Conservation (phyloP, 2,113 vertebrate genomes). For the Caloenas nicobarica region DNA sequence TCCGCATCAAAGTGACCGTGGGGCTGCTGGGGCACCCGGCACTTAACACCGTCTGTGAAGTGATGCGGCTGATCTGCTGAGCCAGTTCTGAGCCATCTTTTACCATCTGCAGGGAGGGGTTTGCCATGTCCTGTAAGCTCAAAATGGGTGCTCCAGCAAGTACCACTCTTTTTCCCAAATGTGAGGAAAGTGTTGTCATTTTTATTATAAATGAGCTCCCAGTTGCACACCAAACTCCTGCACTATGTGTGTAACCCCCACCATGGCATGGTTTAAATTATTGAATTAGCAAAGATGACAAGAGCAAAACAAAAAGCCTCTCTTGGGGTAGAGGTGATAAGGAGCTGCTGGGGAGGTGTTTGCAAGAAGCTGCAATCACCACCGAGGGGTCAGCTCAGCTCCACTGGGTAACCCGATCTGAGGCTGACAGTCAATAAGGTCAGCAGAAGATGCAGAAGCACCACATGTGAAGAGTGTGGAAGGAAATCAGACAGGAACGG, state of each 20-base stretch:
- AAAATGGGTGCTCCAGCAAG: background rate
- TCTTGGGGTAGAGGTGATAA: background rate
- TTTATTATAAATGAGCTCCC: background rate
- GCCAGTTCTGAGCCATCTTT: background rate
- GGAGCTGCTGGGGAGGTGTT: background rate
- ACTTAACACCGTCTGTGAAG: background rate
- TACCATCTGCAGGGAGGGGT: background rate
- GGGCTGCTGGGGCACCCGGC: background rate
- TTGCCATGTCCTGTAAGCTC: background rate
- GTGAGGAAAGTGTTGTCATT: background rate
- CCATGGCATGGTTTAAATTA: background rate
- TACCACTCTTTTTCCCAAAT: background rate
- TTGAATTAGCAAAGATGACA: background rate
- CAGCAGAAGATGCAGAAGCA: background rate
- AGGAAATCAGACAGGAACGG: background rate
- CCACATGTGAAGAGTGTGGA: background rate
- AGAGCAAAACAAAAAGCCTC: background rate
- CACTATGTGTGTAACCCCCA: no score
- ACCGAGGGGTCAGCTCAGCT: background rate
- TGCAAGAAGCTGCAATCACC: background rate
- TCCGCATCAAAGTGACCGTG: background rate
- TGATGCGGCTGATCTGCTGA: background rate
- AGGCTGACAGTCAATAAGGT: background rate
- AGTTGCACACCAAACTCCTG: background rate
- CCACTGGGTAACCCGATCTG: background rate